Evolutionary conservation across 2,888 invertebrate genomes (phyloP), one percentile per base, ranked within the genome.

Genomic region (Oxyscelio sp.): DNA sequence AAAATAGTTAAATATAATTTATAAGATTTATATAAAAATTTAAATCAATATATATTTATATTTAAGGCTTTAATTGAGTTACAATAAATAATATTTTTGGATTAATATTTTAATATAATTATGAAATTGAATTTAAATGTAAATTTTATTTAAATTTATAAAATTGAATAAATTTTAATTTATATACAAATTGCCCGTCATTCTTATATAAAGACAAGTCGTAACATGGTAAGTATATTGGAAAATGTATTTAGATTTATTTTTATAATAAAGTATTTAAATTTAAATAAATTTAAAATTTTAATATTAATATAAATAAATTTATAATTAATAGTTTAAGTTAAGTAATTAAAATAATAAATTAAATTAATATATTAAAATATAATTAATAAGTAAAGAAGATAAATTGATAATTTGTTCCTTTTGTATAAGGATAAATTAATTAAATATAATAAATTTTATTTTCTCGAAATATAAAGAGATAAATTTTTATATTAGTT

Each of bases 141-240:
- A 93, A 95, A 0, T 95, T 95, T n/a, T 96, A 96, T n/a, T n/a
- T 94, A 96, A 95, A 94, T 92, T 91, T 94, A 94, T 87, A 89
- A 85, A 90, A 80, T 85, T 68, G 87, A 87, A 82, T 88, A n/a
- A n/a, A 87, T 79, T 90, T 22, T 50, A 22, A 78, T 82, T 92
- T 59, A 77, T 89, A 96, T 95, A 97, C 96, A 97, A 95, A 97
- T 96, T 96, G 96, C 96, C 97, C 96, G 96, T 97, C 96, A 95
- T 63, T 70, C 91, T 22, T 71, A 91, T 77, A 54, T 59, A 88
- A 95, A 91, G 95, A 95, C 95, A 92, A 83, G 86, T 74, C 80
- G 94, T 75, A 78, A 90, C 81, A 90, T 89, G 92, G 93, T 87
- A 73, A 82, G 81, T 73, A 38, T 79, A 78, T 24, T 85, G 71